Conservation (phyloP, 2,888 invertebrate genomes). For the Polymixis flavicincta region DNA sequence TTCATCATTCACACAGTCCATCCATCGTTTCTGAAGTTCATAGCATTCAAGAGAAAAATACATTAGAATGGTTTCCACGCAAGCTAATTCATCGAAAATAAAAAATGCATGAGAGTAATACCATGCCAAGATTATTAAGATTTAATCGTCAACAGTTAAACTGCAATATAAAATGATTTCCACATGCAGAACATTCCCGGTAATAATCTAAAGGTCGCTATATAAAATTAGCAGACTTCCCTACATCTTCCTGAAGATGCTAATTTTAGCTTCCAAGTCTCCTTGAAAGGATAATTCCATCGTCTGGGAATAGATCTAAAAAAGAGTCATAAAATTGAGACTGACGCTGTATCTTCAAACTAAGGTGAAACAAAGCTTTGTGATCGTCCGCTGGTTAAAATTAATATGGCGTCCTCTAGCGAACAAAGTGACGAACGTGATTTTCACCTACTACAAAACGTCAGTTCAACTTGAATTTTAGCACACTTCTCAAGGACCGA, state of each 20-base stretch:
- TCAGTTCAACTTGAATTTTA: no score
- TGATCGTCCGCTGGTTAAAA: no score
- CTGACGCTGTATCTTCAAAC: background rate
- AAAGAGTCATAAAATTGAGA: background rate
- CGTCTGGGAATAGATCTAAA: conserved; percentile 17
- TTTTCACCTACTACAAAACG: no score
- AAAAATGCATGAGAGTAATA: conserved; percentile 1
- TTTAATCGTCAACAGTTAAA: conserved; percentile 37
- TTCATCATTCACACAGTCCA: no score
- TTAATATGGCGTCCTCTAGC: no score
- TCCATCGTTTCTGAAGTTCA: no score
- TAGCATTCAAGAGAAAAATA: background rate
- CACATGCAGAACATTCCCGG: background rate
- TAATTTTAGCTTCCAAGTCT: conserved; percentile 26
- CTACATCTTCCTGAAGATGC: conserved; percentile 33
- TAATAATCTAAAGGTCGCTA: conserved; percentile 23
- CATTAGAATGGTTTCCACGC: background rate
- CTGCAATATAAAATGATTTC: conserved; percentile 29
- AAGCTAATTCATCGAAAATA: background rate
- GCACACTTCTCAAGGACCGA: no score
- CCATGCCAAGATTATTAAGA: conserved; percentile 42
- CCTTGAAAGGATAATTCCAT: conserved; percentile 50
- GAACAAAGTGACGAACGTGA: no score
- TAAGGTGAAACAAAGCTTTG: no score
- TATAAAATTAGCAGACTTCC: conserved; percentile 20